Conservation (phyloP, 2,113 vertebrate species). For the Limanda limanda region DNA sequence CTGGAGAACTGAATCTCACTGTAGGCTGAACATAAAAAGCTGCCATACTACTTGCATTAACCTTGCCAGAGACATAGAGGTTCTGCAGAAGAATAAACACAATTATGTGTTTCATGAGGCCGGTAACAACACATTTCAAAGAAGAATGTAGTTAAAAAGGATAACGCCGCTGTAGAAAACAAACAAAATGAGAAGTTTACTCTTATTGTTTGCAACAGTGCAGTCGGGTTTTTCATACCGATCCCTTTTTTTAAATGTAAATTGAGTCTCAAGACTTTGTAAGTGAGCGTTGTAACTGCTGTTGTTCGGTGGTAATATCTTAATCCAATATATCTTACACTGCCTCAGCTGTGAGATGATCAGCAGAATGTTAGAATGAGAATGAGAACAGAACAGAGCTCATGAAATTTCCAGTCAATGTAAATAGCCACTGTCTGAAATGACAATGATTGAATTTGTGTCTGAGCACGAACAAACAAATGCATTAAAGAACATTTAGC, state of each 20-base stretch:
- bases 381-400: constrained; percentile 6
- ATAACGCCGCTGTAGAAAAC: background rate
- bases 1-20: constrained; percentile 14
- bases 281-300: constrained; percentile 1
- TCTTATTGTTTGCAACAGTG: background rate
- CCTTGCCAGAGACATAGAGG: constrained; percentile 7
- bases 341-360: constrained; percentile 9
- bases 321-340: background rate
- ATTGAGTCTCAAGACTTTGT: background rate
- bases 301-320: constrained; percentile 13
- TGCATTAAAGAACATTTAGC: background rate
- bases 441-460: background rate
- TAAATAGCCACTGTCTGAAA: background rate
- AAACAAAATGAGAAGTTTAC: background rate
- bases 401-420: constrained; percentile 1
- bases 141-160: background rate
- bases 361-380: constrained; percentile 2
- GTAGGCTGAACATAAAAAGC: constrained; percentile 32
- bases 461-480: background rate
- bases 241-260: constrained; percentile 13
- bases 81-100: background rate
- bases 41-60: constrained; percentile 33
- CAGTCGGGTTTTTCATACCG: constrained; percentile 2
- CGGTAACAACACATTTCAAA: background rate
- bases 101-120: constrained; percentile 11